phyloP scores from a whole-genome alignment of 1,140 invertebrate genomes.

The Solenopsis invicta region DNA sequence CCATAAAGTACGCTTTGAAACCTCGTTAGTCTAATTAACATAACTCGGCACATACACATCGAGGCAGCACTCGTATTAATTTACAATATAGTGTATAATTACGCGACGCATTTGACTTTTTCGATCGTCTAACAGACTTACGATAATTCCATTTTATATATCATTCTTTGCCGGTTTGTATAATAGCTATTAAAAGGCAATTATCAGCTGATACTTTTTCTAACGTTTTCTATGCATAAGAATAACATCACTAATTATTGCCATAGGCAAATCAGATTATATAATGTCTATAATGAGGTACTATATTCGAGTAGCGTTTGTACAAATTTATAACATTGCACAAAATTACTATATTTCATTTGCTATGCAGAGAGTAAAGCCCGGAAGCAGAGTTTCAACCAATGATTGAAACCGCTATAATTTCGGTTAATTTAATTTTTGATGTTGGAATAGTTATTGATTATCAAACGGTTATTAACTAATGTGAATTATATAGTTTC shows the following conservation, averaged over 20 bases:
- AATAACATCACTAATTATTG: not conserved
- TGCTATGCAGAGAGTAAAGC: not conserved
- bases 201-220: not conserved
- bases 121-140: not conserved
- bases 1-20: constrained; percentile 3
- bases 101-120: not conserved
- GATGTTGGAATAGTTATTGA: not conserved
- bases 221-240: not conserved
- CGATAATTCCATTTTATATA: not conserved
- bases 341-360: not conserved
- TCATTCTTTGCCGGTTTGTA: constrained; percentile 10
- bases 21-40: constrained; percentile 31
- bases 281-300: constrained; percentile 26
- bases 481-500: not conserved
- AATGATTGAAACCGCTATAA: constrained; percentile 26
- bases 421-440: constrained; percentile 30
- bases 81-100: constrained; percentile 13
- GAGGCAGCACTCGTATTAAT: constrained; percentile 1
- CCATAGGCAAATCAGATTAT: not conserved
- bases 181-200: not conserved
- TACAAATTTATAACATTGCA: constrained; percentile 29
- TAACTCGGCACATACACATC: not conserved
- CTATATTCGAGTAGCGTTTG: not conserved
- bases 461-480: not conserved
- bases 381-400: not conserved